phyloP scores from a whole-genome alignment of 1,140 invertebrate genomes.

The Scaptomyza hsui region DNA sequence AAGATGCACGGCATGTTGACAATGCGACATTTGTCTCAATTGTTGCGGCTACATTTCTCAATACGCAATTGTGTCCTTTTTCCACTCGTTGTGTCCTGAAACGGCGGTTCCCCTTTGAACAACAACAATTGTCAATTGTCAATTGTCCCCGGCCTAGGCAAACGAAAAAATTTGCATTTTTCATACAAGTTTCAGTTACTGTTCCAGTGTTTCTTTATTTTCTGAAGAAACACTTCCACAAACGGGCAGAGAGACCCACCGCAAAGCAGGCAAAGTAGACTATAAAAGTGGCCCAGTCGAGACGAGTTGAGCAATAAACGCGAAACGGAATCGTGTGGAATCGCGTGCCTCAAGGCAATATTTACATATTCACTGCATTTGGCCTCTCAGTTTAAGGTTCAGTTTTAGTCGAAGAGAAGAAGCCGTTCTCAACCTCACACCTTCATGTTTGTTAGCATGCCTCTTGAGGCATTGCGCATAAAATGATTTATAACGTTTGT shows the following conservation, averaged over 20 bases:
- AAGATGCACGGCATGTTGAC: conserved; percentile 39
- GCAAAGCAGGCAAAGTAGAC: conserved; percentile 58
- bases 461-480: conserved; percentile 57
- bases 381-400: conserved; percentile 11
- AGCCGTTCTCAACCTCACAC: conserved; percentile 36
- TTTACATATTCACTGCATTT: conserved; percentile 71
- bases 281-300: conserved; percentile 63
- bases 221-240: conserved; percentile 51
- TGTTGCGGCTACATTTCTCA: conserved; percentile 62
- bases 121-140: conserved; percentile 57
- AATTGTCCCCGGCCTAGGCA: conserved; percentile 51
- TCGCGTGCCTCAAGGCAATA: conserved; percentile 78
- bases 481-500: conserved; percentile 80
- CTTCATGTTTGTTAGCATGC: conserved; percentile 36
- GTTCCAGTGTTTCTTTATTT: conserved; percentile 38
- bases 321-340: conserved; percentile 36
- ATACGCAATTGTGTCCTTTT: conserved; percentile 81
- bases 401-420: not conserved
- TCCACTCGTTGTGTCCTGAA: conserved; percentile 21
- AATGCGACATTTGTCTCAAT: conserved; percentile 66
- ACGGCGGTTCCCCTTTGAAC: conserved; percentile 60
- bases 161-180: conserved; percentile 57
- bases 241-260: conserved; percentile 56
- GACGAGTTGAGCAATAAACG: conserved; percentile 65
- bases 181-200: conserved; percentile 63